Percentiles rank a stretch among this genome's conserved stretches.
Conservation (phyloP, 2,797 vertebrate genomes). For the Dryobates pubescens region DNA sequence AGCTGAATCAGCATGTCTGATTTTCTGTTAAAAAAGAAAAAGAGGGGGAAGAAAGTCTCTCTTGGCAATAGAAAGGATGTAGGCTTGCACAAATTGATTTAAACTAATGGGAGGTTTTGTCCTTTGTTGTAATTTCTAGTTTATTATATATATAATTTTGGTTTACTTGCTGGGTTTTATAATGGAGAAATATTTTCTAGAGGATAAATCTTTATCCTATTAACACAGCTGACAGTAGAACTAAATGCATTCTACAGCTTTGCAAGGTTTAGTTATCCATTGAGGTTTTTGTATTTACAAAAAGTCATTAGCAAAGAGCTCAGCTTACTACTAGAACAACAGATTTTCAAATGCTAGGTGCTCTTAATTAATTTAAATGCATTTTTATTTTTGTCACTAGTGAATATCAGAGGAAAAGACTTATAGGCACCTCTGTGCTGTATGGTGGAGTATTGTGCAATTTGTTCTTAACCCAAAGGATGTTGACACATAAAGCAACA, state of each 20-base stretch:
- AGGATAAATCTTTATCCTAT: constrained; percentile 24
- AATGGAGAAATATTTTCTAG: constrained; percentile 7
- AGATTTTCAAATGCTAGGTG: background rate
- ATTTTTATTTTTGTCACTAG: background rate
- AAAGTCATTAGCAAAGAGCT: background rate
- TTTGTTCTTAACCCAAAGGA: background rate
- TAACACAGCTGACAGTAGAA: constrained; percentile 18
- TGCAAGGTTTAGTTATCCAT: background rate
- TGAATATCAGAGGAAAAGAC: background rate
- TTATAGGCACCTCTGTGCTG: background rate
- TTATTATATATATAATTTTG: constrained; percentile 19
- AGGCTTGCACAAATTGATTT: constrained; percentile 11
- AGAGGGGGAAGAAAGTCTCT: background rate
- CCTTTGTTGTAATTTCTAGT: constrained; percentile 8
- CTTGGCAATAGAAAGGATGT: background rate
- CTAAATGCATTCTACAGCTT: background rate
- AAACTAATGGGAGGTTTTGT: constrained; percentile 1
- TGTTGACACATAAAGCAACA: background rate
- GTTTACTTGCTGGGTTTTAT: constrained; percentile 20
- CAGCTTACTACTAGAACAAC: background rate
- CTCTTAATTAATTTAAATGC: background rate
- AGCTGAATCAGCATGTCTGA: background rate
- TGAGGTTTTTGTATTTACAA: background rate
- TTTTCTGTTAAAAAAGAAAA: background rate
- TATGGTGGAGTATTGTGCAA: too few relatives aligned